Base-by-base conservation (phyloP, 2,113 vertebrate genomes). In the Chinchilla lanigera region DNA sequence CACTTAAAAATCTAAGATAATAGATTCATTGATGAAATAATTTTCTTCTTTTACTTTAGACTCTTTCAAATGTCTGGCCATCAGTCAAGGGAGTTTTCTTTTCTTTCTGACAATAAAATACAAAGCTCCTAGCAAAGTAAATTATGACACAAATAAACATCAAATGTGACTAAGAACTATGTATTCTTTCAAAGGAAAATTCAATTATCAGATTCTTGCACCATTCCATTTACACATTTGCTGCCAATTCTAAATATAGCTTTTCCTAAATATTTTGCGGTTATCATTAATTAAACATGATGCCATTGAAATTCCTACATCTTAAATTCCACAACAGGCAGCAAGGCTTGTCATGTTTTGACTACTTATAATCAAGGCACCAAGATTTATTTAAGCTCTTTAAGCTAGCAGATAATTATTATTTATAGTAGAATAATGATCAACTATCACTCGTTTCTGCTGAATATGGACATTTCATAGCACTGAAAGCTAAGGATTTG, bases 301-400 rank as follows among this genome's bases (percentile, higher is more conserved):
- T 67, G 26, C 13, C 54, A 81, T 58, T 93, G 38, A 81, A 93
- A 94, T 81, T 8, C 33, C 17, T 58, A 60, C 54, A 90, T 73
- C 38, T 82, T 78, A 86, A 30, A 54, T 89, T 95, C 41, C 54
- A 77, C 14, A 90, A 56, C 6, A 60, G 28, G 90, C 56, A 94
- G 58, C 41, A 83, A 92, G 4, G 17, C 33, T 88, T 94, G 41
- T 95, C 85, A 60, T 95, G 94, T 67, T 96, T 96, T 95, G 47
- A 94, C n/a, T 82, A 69, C 38, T 38, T 44, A 22, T 71, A 94
- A 84, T 92, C 61, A 95, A 94, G 81, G 26, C 84, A 26, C 38
- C 88, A 89, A 92, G n/a, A 95, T 22, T 93, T 89, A 95, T 12
- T 89, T 65, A 92, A 97, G 4, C 73, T 89, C 91, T 10, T 85